Base-by-base conservation (phyloP, 2,113 vertebrate genomes). In the Heterocephalus glaber region DNA sequence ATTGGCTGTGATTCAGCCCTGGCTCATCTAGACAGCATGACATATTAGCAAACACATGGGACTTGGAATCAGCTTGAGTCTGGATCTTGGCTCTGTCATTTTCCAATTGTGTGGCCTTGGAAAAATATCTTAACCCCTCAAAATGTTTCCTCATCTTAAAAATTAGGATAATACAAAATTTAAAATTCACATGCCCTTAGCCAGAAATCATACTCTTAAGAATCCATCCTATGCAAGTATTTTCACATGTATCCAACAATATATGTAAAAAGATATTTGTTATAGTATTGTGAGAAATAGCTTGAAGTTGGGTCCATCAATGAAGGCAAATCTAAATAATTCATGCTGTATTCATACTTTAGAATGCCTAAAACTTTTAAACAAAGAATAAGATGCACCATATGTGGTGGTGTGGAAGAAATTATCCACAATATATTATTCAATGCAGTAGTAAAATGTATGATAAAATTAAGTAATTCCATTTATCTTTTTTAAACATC, bases 141-240 rank as follows among this genome's bases (percentile, higher is more conserved):
- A 13, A 82, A 90, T 52, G 14, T 58, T 86, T 95, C 65, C 63
- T 65, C 83, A 66, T 89, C 12, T 89, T 93, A 86, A 96, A 95
- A 94, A 58, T 81, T 13, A 96, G 49, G 41, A 44, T 76, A 70
- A 85, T 91, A n/a, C 2, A 90, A 85, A 70, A 74, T 76, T 79
- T 85, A 17, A 84, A 92, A 84, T 95, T 61, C 38, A 76, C 44
- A 38, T 65, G 44, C 13, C 41, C 44, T 91, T 91, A 20, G 19
- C 10, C 10, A 72, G 38, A 91, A 91, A 86, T 44, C 7, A 66
- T 60, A 54, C 5, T 79, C 84, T 68, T 38, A 87, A 54, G 52
- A 80, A 49, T 85, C 35, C 33, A 52, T 91, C 2, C 5, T 54
- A 41, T 35, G 30, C 61, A 79, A 91, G 11, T n/a, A 70, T 3